Evolutionary conservation across 2,888 invertebrate species (phyloP).

Genomic region (Liposcelis brunnea): DNA sequence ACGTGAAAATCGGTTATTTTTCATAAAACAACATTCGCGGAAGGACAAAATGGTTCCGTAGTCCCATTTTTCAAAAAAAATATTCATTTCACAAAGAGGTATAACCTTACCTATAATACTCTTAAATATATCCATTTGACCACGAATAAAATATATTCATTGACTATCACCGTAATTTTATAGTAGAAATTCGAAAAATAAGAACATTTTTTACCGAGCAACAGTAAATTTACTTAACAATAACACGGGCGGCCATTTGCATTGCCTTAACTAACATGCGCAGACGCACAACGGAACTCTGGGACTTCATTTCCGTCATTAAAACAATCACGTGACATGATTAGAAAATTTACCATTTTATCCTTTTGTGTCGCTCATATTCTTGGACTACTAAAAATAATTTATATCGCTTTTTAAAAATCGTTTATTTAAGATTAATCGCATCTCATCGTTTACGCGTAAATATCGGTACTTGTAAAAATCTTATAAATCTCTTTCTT

Average conservation of each 20-base stretch:
- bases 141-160: constrained; percentile 13
- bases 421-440: too few relatives aligned
- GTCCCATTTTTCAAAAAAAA: constrained; percentile 4
- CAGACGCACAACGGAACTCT: constrained; percentile 20
- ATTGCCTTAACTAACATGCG: constrained; percentile 68
- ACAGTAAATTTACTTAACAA: constrained; percentile 50
- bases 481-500: too few relatives aligned
- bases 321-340: constrained; percentile 1
- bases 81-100: not conserved
- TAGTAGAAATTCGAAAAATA: constrained; percentile 30
- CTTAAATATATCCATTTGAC: constrained; percentile 3
- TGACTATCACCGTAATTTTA: constrained; percentile 21
- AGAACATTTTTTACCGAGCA: constrained; percentile 30
- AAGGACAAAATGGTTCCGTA: constrained; percentile 8
- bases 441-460: too few relatives aligned
- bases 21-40: constrained; percentile 8
- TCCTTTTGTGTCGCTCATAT: too few relatives aligned
- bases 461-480: too few relatives aligned
- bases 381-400: too few relatives aligned
- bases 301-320: constrained; percentile 6
- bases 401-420: too few relatives aligned
- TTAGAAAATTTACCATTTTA: too few relatives aligned
- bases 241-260: constrained; percentile 99
- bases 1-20: constrained; percentile 7
- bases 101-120: not conserved